Evolutionary conservation across 1,140 invertebrate species (phyloP).

Genomic region (Plodia interpunctella): DNA sequence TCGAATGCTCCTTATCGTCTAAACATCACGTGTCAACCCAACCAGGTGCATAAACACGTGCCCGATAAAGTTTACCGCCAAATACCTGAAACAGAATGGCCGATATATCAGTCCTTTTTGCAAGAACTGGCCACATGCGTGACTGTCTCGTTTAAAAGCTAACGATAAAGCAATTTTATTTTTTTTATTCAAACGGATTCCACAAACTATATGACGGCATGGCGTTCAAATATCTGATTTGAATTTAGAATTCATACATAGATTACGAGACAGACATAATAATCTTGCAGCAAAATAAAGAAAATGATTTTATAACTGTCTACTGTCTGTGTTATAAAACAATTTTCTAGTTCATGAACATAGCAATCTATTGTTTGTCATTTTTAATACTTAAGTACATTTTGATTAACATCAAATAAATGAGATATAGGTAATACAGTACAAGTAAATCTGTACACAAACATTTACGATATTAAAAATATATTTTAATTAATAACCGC

Average conservation of each 20-base stretch:
- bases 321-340: no score
- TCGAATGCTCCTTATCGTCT: not conserved
- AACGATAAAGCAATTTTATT: not conserved
- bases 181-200: not conserved
- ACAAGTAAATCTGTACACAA: no score
- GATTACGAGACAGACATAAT: not conserved
- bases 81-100: conserved; percentile 13
- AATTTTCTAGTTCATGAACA: no score
- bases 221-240: not conserved
- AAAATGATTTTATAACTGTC: no score
- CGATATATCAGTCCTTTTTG: not conserved
- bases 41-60: conserved; percentile 20
- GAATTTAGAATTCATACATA: not conserved
- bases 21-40: not conserved
- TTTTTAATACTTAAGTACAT: no score
- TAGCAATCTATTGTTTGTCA: no score
- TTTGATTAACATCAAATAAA: no score
- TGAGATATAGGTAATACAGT: no score
- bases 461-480: no score
- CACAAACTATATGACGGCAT: not conserved
- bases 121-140: conserved; percentile 19
- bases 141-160: conserved; percentile 18
- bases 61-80: conserved; percentile 21
- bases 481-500: not conserved
- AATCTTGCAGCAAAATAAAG: not conserved